These are phyloP conservation scores for Euwallacea similis DNA, from an alignment of 1,140 invertebrate genomes.

Conservation along the genomic window DNA sequence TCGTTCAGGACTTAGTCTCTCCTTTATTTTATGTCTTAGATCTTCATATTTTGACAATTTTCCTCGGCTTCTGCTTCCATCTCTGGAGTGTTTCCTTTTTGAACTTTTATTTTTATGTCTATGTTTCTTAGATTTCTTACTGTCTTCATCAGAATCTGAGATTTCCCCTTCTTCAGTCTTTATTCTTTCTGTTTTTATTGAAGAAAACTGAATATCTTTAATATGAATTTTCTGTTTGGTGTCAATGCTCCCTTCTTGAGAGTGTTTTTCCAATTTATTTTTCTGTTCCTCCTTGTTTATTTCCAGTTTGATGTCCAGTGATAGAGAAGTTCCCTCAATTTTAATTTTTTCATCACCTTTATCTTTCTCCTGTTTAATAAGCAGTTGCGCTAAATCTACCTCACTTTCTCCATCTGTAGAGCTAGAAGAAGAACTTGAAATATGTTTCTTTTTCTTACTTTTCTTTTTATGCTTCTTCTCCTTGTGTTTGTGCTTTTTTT, in stretches of 20 bases:
- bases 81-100: slow-evolving; percentile 52
- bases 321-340: slow-evolving; percentile 44
- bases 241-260: slow-evolving; percentile 46
- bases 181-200: slow-evolving; percentile 8
- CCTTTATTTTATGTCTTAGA: slow-evolving; percentile 43
- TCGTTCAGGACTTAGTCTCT: slow-evolving; percentile 33
- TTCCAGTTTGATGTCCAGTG: slow-evolving; percentile 32
- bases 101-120: slow-evolving; percentile 48
- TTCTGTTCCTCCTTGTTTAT: slow-evolving; percentile 31
- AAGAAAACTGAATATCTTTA: slow-evolving; percentile 21
- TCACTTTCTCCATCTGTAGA: slow-evolving; percentile 40
- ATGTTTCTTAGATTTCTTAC: slow-evolving; percentile 54
- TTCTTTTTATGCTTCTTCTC: slow-evolving; percentile 57
- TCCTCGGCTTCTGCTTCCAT: slow-evolving; percentile 54
- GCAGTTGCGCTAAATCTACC: slow-evolving; percentile 49
- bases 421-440: slow-evolving; percentile 36
- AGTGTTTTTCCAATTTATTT: slow-evolving; percentile 47
- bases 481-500: slow-evolving; percentile 59
- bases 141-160: slow-evolving; percentile 56
- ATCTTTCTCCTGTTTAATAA: slow-evolving; percentile 49
- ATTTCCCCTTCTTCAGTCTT: slow-evolving; percentile 61
- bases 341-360: slow-evolving; percentile 46
- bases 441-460: slow-evolving; percentile 46
- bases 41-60: slow-evolving; percentile 39
- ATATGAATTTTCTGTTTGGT: slow-evolving; percentile 41